Evolutionary conservation across 2,113 vertebrate species (phyloP).

Genomic region (Sander vitreus): DNA sequence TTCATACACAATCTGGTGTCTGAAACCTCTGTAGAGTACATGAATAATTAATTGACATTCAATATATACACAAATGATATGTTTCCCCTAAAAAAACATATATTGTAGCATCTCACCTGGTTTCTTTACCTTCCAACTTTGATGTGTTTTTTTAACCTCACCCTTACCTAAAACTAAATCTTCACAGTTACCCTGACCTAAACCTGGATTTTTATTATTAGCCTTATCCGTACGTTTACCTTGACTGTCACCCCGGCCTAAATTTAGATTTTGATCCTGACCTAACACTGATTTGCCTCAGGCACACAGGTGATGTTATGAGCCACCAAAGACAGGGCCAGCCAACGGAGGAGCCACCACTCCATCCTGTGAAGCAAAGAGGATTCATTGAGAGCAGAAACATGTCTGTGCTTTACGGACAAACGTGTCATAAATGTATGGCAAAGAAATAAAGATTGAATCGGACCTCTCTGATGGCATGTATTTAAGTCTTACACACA

Average conservation of each 20-base stretch:
- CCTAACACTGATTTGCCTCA: too few relatives aligned
- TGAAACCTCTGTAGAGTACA: accelerated
- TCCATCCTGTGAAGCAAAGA: conserved; percentile 27
- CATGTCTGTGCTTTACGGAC: neutral
- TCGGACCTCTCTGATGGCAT: neutral
- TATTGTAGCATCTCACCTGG: neutral
- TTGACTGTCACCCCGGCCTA: too few relatives aligned
- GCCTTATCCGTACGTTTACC: accelerated
- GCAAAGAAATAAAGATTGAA: neutral
- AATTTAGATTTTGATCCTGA: accelerated
- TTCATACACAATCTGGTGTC: accelerated
- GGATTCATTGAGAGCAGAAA: neutral
- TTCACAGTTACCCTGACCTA: too few relatives aligned
- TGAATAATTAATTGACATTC: neutral
- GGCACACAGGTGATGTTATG: neutral
- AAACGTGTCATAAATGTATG: neutral
- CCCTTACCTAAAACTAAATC: accelerated
- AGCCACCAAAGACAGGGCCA: neutral
- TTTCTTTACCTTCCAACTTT: accelerated
- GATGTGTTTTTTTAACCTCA: too few relatives aligned
- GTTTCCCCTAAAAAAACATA: neutral
- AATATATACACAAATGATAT: neutral
- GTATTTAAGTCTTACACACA: neutral
- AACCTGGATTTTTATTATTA: too few relatives aligned
- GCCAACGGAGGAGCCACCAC: conserved; percentile 35